phyloP scores from a whole-genome alignment of 2,888 invertebrate species.

The Polyommatus icarus region DNA sequence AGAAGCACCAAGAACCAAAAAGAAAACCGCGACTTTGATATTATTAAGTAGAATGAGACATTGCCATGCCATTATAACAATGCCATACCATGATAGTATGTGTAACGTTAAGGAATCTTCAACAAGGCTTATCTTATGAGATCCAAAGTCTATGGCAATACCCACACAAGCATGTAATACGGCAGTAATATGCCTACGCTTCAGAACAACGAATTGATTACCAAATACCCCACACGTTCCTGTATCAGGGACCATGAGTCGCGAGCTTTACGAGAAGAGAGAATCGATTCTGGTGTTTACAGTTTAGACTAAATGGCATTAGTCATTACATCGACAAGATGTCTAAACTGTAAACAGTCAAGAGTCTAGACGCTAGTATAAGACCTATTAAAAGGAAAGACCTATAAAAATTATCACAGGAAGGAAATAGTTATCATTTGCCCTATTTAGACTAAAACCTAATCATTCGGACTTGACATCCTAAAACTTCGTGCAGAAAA shows the following conservation, averaged over 20 bases:
- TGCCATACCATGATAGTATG: too few relatives aligned
- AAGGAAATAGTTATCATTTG: too few relatives aligned
- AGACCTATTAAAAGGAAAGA: too few relatives aligned
- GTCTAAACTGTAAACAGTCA: too few relatives aligned
- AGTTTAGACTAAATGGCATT: too few relatives aligned
- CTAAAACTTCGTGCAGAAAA: neutral
- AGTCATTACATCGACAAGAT: neutral
- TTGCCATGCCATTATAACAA: too few relatives aligned
- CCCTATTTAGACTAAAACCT: neutral
- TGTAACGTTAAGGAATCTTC: neutral
- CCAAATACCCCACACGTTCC: neutral
- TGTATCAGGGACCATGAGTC: neutral
- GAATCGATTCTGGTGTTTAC: neutral
- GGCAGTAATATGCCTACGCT: neutral
- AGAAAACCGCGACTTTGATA: too few relatives aligned
- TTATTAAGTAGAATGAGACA: too few relatives aligned
- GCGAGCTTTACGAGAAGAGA: neutral
- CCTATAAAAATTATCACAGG: too few relatives aligned
- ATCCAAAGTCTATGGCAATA: neutral
- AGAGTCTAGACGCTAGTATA: too few relatives aligned
- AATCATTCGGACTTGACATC: neutral
- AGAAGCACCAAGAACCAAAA: too few relatives aligned
- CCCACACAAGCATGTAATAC: neutral
- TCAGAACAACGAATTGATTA: slow-evolving; percentile 8
- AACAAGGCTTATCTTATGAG: neutral